Base-by-base conservation (phyloP, 2,888 invertebrate genomes). In the Protodeltote pygarga region DNA sequence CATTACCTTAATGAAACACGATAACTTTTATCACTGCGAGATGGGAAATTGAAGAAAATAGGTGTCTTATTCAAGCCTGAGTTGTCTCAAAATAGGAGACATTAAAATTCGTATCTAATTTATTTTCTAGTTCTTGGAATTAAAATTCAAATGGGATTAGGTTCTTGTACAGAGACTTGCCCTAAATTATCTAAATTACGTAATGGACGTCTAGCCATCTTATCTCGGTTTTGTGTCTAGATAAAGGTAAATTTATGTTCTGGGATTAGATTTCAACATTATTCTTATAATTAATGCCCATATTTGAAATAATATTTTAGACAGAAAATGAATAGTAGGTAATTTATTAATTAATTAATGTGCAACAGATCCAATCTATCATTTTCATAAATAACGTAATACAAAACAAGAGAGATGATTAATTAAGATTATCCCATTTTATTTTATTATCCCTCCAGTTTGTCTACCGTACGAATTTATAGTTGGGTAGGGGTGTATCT, bases 1-100 rank as follows among this genome's bases (percentile, higher is more conserved):
- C 80, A 86, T 89, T 87, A 85, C 66, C 59, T 69, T 88, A 88
- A 89, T 89, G 81, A 85, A 89, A 85, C 79, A 74, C 81, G 85
- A 84, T 83, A 81, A 73, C 71, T 77, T 77, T 75, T 77, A 79
- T 79, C 75, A 70, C 63, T 67, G 68, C 62, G 70, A 75, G 79
- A 81, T 77, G 59, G 58, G 70, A 63, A 73, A 73, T 76, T 77
- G 65, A 72, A 73, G 77, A 72, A 80, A 79, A 76, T 75, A 68
- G 67, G 63, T 65, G 69, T 44, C 54, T 54, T 68, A 49, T 55
- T 53, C 44, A 50, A 53, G 59, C 39, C 54, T 62, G 39, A 42
- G 51, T 45, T 50, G 45, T 63, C 55, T 59, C 58, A 52, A 71
- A 73, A n/a, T n/a, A n/a, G 65, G 59, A 57, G 59, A 40, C 51